phyloP scores from a whole-genome alignment of 1,140 invertebrate genomes.

The Metaphire vulgaris region DNA sequence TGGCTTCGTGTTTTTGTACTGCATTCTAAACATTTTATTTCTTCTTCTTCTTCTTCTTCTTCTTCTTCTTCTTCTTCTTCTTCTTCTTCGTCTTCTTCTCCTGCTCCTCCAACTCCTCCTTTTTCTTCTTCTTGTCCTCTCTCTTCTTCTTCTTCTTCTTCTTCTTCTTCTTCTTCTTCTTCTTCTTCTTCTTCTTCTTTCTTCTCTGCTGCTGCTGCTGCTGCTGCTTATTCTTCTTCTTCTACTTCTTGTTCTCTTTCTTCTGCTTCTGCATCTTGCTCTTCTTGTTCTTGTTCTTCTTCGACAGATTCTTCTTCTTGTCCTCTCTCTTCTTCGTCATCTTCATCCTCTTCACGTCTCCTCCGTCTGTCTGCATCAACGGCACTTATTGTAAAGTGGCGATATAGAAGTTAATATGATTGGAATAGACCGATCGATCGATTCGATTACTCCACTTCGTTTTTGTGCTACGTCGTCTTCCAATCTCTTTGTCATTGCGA shows the following conservation, averaged over 20 bases:
- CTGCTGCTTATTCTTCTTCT: not conserved
- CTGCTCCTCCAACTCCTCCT: not conserved
- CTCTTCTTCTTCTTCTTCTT: not conserved
- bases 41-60: not conserved
- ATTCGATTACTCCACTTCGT: too few relatives aligned
- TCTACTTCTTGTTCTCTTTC: not conserved
- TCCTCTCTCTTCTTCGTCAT: not conserved
- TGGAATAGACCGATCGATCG: too few relatives aligned
- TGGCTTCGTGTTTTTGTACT: not conserved
- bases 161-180: not conserved
- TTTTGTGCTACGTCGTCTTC: too few relatives aligned
- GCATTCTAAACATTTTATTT: not conserved
- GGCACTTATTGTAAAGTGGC: too few relatives aligned
- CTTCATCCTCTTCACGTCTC: not conserved
- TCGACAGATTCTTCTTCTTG: not conserved
- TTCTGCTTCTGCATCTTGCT: not conserved
- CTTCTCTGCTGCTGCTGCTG: not conserved
- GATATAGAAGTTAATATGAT: too few relatives aligned
- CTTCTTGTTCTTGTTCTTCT: not conserved
- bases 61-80: not conserved
- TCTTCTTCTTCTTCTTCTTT: not conserved
- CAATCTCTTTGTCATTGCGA: too few relatives aligned
- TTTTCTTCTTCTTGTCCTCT: not conserved
- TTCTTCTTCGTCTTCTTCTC: not conserved
- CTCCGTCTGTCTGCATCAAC: too few relatives aligned